Evolutionary conservation across 1,140 invertebrate genomes (phyloP), one percentile per base, ranked within the genome.

Genomic region (Holcopasites calliopsidis): DNA sequence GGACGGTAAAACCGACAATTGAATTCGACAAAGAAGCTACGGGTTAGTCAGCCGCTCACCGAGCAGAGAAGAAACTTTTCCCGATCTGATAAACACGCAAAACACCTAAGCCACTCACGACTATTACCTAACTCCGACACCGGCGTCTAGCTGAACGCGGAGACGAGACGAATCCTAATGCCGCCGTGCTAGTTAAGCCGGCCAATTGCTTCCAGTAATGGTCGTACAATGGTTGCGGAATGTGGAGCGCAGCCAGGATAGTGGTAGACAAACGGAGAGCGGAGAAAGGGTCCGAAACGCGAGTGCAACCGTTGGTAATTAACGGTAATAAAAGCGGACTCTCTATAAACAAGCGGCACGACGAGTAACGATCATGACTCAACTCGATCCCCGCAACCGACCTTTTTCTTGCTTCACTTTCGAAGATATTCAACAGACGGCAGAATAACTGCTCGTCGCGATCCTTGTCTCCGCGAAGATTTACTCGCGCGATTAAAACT

Each of bases 251-350:
- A 16, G 18, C 18, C 13, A 7, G 21, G 50, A 38, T 50, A 49
- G 26, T 47, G 38, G 44, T 1, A 49, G 73, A 61, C 35, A 16
- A 11, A 11, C 28, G 26, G 13, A 7, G 38, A 10, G 11, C 21
- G 50, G 66, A 58, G 57, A 80, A 58, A 52, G 42, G 52, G 47
- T 28, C 49, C 47, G 52, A 65, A 74, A 60, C 68, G 65, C 35
- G 40, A 69, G 35, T 38, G 61, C 61, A 71, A 72, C 21, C 16
- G 23, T 40, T 42, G 21, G 40, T 77, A 82, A 82, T 82, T 82
- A 77, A 81, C 44, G 62, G 50, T 81, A 77, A 70, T 77, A 81
- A 77, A 62, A 66, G 74, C 73, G 18, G 40, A 26, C 40, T 62
- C 49, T 55, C 49, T 10, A 28, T 80, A 54, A 74, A 62, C 49